Evolutionary conservation across 1,140 invertebrate species (phyloP).

Genomic region (Aphaenogaster floridana): DNA sequence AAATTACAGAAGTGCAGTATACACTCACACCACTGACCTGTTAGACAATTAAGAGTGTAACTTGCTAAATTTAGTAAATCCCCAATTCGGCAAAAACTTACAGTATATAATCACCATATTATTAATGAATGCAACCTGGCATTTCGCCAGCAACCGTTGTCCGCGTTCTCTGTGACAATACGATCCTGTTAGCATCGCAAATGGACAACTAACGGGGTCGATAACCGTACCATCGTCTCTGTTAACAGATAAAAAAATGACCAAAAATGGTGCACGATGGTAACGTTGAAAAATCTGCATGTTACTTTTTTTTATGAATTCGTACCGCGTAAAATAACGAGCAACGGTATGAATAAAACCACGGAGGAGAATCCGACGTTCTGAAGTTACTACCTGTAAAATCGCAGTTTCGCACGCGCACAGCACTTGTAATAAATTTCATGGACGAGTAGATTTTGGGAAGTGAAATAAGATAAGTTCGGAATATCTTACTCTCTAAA

Average conservation of each 20-base stretch:
- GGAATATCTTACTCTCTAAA: constrained; percentile 51
- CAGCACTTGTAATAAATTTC: constrained; percentile 31
- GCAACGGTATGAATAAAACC: constrained; percentile 18
- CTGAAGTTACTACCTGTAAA: constrained; percentile 17
- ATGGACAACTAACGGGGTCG: constrained; percentile 55
- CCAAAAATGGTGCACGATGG: neutral
- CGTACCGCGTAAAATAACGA: constrained; percentile 31
- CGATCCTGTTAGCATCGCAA: constrained; percentile 57
- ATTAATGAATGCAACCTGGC: constrained; percentile 55
- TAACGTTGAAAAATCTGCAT: constrained; percentile 26
- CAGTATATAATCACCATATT: constrained; percentile 57
- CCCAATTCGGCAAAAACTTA: constrained; percentile 32
- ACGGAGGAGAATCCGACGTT: neutral
- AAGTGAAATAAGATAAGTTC: constrained; percentile 47
- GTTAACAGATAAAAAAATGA: constrained; percentile 32
- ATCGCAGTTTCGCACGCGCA: neutral
- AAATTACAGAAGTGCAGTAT: neutral
- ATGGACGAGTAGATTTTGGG: constrained; percentile 33
- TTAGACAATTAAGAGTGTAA: constrained; percentile 30
- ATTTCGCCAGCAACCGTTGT: constrained; percentile 39
- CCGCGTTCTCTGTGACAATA: constrained; percentile 30
- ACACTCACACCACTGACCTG: neutral
- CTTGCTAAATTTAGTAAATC: constrained; percentile 51
- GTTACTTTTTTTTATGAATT: constrained; percentile 22
- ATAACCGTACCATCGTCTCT: neutral